phyloP scores from a whole-genome alignment of 2,888 invertebrate genomes.

The Xiphydria camelus region DNA sequence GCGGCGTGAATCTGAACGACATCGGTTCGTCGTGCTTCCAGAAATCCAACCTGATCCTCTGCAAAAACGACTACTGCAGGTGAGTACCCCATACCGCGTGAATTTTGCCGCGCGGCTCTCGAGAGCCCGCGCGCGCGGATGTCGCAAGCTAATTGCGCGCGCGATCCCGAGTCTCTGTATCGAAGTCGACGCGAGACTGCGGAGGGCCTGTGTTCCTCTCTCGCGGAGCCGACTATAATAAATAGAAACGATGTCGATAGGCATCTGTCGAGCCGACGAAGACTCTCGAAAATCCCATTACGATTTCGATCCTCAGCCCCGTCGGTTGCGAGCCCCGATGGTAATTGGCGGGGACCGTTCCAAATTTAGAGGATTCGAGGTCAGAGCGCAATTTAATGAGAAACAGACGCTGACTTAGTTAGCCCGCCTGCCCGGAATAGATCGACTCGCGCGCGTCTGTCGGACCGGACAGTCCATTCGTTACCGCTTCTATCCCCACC shows the following conservation, averaged over 20 bases:
- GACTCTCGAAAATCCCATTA: slow-evolving; percentile 9
- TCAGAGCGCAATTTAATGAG: slow-evolving; percentile 55
- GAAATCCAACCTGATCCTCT: slow-evolving; percentile 91
- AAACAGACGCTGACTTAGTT: slow-evolving; percentile 56
- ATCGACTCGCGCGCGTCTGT: slow-evolving; percentile 38
- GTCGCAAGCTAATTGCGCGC: too few relatives aligned
- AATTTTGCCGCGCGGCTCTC: too few relatives aligned
- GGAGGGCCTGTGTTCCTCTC: too few relatives aligned
- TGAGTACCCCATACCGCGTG: too few relatives aligned
- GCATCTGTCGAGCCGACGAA: too few relatives aligned
- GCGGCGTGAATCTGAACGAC: slow-evolving; percentile 86
- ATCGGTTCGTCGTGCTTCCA: slow-evolving; percentile 91
- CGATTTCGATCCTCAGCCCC: slow-evolving; percentile 15
- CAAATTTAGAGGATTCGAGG: slow-evolving; percentile 57
- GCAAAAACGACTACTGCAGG: slow-evolving; percentile 95
- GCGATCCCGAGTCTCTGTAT: too few relatives aligned
- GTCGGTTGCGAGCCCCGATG: slow-evolving; percentile 21
- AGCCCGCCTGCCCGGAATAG: slow-evolving; percentile 50
- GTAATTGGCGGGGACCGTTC: slow-evolving; percentile 49
- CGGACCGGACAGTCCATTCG: too few relatives aligned
- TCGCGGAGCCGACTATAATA: too few relatives aligned
- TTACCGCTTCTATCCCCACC: too few relatives aligned
- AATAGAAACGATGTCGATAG: too few relatives aligned
- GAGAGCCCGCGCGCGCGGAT: too few relatives aligned
- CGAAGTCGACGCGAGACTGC: too few relatives aligned